These are phyloP conservation scores for Rattus norvegicus DNA, from an alignment of 2,113 vertebrate genomes.

Conservation along the genomic window GRCr8 NC_086027.1:98916501-98917000, in stretches of 20 bases:
- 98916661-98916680: background rate
- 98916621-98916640: accelerated
- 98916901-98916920: background rate
- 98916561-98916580: accelerated
- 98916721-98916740: background rate
- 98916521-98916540: accelerated
- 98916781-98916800: background rate
- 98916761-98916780: background rate
- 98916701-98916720: background rate
- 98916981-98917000: accelerated
- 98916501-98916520: background rate
- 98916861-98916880: background rate
- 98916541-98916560: accelerated
- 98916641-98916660: too few species aligned
- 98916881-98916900: background rate
- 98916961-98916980: accelerated
- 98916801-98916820: accelerated
- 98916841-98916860: background rate
- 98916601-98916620: background rate
- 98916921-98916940: background rate
- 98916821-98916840: background rate
- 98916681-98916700: background rate
- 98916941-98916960: background rate
- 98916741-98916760: background rate
- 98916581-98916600: accelerated